These are phyloP conservation scores for Scalopus aquaticus DNA, from an alignment of 2,113 vertebrate genomes.

Conservation along the genomic window DNA sequence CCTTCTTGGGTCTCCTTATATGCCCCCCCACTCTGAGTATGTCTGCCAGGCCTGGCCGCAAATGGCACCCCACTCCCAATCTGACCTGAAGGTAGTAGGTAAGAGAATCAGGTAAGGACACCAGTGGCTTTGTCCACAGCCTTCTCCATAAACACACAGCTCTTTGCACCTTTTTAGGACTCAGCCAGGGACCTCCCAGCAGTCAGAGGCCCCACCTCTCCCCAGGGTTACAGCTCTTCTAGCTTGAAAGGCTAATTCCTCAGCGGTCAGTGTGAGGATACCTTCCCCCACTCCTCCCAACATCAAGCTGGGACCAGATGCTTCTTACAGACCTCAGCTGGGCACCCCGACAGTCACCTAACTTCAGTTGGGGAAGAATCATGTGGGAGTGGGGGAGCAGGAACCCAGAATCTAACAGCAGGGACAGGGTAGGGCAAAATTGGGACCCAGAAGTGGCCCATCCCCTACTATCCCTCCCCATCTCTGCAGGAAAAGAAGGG, in stretches of 20 bases:
- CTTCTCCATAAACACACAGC: background rate
- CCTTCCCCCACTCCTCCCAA: background rate
- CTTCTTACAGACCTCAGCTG: background rate
- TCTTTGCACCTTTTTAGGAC: background rate
- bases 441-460: background rate
- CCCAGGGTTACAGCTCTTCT: background rate
- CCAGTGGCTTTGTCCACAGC: background rate
- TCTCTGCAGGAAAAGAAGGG: slow-evolving; percentile 91
- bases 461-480: background rate
- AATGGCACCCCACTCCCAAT: background rate
- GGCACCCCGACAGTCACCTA: background rate
- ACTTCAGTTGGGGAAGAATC: background rate
- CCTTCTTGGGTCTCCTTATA: background rate
- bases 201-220: background rate
- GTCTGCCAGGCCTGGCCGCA: slow-evolving; percentile 1
- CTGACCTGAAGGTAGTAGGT: background rate
- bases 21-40: background rate
- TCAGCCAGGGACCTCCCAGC: background rate
- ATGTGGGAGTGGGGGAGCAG: background rate
- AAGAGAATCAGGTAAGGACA: background rate
- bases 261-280: background rate
- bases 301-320: background rate
- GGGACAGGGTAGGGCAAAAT: background rate
- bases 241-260: background rate
- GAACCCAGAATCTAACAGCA: background rate